phyloP scores from a whole-genome alignment of 2,113 vertebrate genomes.

The Gambusia holbrooki region DNA sequence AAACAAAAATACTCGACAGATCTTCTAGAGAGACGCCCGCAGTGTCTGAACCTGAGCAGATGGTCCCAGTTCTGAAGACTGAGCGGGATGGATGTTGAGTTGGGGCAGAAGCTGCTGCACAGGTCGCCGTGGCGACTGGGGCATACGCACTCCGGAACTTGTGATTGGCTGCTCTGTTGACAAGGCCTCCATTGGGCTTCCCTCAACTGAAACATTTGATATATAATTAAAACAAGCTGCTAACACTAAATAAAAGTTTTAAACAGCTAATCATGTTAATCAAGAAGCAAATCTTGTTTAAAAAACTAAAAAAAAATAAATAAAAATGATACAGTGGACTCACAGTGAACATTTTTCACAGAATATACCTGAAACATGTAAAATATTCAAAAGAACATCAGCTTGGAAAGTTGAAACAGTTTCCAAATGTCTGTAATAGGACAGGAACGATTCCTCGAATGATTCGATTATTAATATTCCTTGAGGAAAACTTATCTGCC shows the following conservation, averaged over 20 bases:
- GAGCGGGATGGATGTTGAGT: slow-evolving; percentile 87
- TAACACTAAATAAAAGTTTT: background rate
- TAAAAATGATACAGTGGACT: background rate
- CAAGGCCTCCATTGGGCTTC: slow-evolving; percentile 82
- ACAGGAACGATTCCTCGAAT: no score
- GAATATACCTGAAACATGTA: no score
- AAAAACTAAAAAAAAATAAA: background rate
- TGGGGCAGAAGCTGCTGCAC: slow-evolving; percentile 88
- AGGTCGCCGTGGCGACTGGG: slow-evolving; percentile 88
- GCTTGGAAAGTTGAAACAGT: no score
- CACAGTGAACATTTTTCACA: no score
- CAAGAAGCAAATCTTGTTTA: background rate
- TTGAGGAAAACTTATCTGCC: no score
- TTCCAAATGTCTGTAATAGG: no score
- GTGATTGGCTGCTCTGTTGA: slow-evolving; percentile 87
- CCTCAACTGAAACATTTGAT: slow-evolving; percentile 80
- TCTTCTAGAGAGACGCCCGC: background rate
- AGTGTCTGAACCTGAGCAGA: slow-evolving; percentile 84
- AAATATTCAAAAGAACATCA: no score
- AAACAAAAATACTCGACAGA: background rate
- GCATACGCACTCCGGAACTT: slow-evolving; percentile 85
- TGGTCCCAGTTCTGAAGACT: slow-evolving; percentile 89
- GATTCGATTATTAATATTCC: no score
- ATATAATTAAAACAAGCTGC: background rate
- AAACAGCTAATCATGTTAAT: no score